phyloP scores from a whole-genome alignment of 2,888 invertebrate species.

The Pollenia labialis region DNA sequence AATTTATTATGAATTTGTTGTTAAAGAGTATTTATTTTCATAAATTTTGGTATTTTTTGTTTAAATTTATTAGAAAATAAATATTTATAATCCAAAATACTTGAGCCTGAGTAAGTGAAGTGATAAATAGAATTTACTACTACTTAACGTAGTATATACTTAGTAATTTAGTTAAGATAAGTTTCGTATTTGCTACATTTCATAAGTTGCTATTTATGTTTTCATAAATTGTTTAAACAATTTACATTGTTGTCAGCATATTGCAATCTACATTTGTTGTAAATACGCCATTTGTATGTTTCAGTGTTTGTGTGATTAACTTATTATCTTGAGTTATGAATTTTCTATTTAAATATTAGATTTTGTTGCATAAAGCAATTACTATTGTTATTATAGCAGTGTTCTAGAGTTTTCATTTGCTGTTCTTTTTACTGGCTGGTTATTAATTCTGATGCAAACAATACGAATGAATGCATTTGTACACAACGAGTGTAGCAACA shows the following conservation, averaged over 20 bases:
- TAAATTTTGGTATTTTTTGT: neutral
- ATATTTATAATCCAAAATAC: slow-evolving; percentile 16
- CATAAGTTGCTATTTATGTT: neutral
- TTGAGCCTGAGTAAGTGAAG: neutral
- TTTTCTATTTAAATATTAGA: slow-evolving; percentile 42
- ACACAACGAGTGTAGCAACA: neutral
- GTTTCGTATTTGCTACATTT: neutral
- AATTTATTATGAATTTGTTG: neutral
- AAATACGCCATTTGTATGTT: neutral
- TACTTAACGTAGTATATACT: neutral
- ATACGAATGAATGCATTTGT: neutral
- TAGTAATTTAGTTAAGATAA: too few relatives aligned
- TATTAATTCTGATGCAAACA: slow-evolving; percentile 48
- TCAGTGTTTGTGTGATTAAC: slow-evolving; percentile 23
- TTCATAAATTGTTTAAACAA: slow-evolving; percentile 12
- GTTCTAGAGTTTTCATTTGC: neutral
- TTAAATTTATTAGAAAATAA: neutral
- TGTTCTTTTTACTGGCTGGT: slow-evolving; percentile 22
- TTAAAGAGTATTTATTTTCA: slow-evolving; percentile 1
- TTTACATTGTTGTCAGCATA: slow-evolving; percentile 9
- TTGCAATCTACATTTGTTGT: slow-evolving; percentile 8
- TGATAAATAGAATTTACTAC: slow-evolving; percentile 13
- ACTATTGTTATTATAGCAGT: neutral
- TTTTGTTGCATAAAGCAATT: slow-evolving; percentile 11
- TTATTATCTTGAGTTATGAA: slow-evolving; percentile 52